Percentiles rank a stretch among this genome's conserved stretches.
phyloP scores from a whole-genome alignment of 2,113 vertebrate species.

The Ceyx cyanopectus region DNA sequence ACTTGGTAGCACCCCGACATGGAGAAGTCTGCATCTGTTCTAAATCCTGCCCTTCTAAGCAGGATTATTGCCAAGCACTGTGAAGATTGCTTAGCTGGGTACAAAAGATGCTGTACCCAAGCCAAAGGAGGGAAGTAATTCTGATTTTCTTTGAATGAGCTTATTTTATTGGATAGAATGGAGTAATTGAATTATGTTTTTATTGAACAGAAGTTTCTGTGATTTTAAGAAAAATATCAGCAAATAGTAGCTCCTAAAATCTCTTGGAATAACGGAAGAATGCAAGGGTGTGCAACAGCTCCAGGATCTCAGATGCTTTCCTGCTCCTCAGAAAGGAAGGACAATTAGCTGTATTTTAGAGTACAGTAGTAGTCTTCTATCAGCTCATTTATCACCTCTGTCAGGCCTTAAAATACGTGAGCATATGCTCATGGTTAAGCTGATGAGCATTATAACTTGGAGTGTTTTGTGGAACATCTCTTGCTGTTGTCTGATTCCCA shows the following conservation, averaged over 20 bases:
- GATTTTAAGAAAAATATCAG: conserved; percentile 40
- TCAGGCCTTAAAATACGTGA: conserved; percentile 43
- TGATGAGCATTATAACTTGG: not conserved
- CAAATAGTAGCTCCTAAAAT: not conserved
- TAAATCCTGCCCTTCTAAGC: conserved; percentile 72
- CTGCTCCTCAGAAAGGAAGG: not conserved
- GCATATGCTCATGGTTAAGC: conserved; percentile 37
- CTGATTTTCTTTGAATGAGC: conserved; percentile 57
- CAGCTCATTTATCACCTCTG: conserved; percentile 46
- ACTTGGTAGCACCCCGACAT: conserved; percentile 64
- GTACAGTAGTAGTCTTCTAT: not conserved
- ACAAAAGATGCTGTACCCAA: conserved; percentile 75
- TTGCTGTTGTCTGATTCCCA: not conserved
- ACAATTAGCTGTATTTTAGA: conserved; percentile 2
- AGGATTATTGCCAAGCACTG: conserved; percentile 68
- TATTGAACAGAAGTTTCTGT: conserved; percentile 20
- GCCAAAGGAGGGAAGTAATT: conserved; percentile 57
- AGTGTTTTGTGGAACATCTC: not conserved
- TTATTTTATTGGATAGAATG: conserved; percentile 45
- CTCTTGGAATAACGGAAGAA: not conserved
- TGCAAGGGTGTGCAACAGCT: not conserved
- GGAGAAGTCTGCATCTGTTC: conserved; percentile 75
- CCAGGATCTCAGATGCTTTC: not conserved
- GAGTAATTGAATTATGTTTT: conserved; percentile 56
- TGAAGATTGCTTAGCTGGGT: conserved; percentile 79